A percentile compares a stretch with the other conserved stretches of the same genome.
These are phyloP conservation scores for Cephalopterus ornatus DNA, from an alignment of 2,113 vertebrate species.

Conservation along the genomic window DNA sequence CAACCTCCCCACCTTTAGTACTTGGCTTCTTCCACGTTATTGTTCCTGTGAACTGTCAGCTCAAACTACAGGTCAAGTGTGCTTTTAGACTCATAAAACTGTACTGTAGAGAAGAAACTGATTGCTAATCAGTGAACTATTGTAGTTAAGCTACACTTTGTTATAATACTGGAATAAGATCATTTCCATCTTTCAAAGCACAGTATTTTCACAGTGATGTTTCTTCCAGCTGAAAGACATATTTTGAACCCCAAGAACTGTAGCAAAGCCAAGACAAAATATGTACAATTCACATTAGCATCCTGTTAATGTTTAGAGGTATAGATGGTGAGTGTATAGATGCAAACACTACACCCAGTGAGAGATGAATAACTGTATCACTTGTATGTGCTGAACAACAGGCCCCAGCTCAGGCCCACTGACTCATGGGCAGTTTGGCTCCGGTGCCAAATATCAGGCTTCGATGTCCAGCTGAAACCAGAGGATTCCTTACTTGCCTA, in stretches of 20 bases:
- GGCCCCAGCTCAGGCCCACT: not conserved
- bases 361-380: not conserved
- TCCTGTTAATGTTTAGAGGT: not conserved
- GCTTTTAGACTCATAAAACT: not conserved
- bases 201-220: not conserved
- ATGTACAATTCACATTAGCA: not conserved
- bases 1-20: not conserved
- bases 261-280: not conserved
- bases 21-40: not conserved
- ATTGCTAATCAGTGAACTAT: conserved; percentile 6
- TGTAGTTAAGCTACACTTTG: not conserved
- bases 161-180: not conserved
- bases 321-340: not conserved
- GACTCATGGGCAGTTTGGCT: not conserved
- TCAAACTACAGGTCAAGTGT: not conserved
- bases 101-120: not conserved
- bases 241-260: not conserved
- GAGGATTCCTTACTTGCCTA: not conserved
- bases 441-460: not conserved
- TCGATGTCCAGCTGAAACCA: not conserved
- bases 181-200: not conserved
- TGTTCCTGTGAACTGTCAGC: not conserved
- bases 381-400: not conserved
- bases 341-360: not conserved
- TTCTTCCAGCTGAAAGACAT: not conserved